These are phyloP conservation scores for Cephalopholis sonnerati DNA, from an alignment of 2,113 vertebrate species.

Conservation along the genomic window DNA sequence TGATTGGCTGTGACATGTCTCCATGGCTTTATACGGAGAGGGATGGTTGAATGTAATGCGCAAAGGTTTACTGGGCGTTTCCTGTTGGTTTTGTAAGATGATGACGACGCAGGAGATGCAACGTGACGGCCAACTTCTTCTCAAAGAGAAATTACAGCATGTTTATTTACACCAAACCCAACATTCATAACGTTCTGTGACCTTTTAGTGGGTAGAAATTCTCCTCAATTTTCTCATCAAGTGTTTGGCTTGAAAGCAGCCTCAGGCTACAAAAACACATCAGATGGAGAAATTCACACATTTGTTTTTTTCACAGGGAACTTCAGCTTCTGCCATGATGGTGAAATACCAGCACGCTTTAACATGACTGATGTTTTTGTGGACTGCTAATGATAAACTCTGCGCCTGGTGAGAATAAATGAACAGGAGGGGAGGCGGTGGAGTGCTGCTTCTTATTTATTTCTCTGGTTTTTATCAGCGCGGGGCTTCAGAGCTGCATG, in stretches of 20 bases:
- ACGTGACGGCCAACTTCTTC: neutral
- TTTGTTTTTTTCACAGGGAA: slow-evolving; percentile 38
- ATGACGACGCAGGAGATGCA: neutral
- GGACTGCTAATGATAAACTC: slow-evolving; percentile 57
- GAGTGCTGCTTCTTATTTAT: slow-evolving; percentile 56
- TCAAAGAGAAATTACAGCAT: slow-evolving; percentile 21
- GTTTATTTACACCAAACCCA: slow-evolving; percentile 34
- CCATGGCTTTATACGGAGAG: slow-evolving; percentile 33
- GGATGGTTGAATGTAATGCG: slow-evolving; percentile 12
- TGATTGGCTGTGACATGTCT: slow-evolving; percentile 54
- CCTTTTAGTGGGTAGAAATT: slow-evolving; percentile 19
- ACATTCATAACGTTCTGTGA: neutral
- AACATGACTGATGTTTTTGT: slow-evolving; percentile 56
- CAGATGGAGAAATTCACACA: slow-evolving; percentile 52
- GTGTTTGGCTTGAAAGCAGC: slow-evolving; percentile 48
- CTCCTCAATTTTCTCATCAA: slow-evolving; percentile 49
- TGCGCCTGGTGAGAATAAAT: slow-evolving; percentile 54
- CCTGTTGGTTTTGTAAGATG: neutral
- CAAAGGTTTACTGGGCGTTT: slow-evolving; percentile 22
- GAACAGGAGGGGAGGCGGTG: slow-evolving; percentile 24
- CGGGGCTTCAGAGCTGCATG: slow-evolving; percentile 47
- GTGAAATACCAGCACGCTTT: slow-evolving; percentile 40
- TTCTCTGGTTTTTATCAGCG: slow-evolving; percentile 42
- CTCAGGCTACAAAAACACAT: slow-evolving; percentile 59
- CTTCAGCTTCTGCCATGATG: slow-evolving; percentile 29